Percentiles rank a stretch among this genome's conserved stretches.
These are phyloP conservation scores for Nowickia ferox DNA, from an alignment of 2,888 invertebrate species.

Conservation along the genomic window DNA sequence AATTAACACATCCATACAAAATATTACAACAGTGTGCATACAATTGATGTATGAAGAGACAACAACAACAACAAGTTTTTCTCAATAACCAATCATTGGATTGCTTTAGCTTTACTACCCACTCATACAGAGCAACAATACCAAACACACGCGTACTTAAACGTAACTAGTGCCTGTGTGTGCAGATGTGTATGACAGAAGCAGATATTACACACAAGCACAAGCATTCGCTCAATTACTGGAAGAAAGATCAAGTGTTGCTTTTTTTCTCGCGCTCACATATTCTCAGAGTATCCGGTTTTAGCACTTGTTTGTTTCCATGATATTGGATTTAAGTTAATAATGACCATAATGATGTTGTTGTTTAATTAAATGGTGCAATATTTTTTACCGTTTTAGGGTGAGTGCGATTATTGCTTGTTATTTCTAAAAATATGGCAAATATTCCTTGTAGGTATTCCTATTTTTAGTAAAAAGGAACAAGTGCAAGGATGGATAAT, in stretches of 20 bases:
- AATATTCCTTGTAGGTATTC: background rate
- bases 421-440: conserved; percentile 12
- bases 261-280: conserved; percentile 4
- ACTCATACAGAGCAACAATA: conserved; percentile 5
- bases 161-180: background rate
- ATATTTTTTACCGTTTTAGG: conserved; percentile 18
- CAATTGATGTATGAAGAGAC: background rate
- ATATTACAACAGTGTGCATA: conserved; percentile 3
- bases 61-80: conserved; percentile 24
- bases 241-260: conserved; percentile 38
- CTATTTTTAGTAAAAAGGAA: no score
- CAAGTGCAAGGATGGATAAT: no score
- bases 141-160: conserved; percentile 12
- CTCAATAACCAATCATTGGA: conserved; percentile 63
- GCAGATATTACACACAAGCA: background rate
- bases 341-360: conserved; percentile 22
- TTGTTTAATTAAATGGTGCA: conserved; percentile 60
- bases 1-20: background rate
- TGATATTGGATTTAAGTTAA: conserved; percentile 26
- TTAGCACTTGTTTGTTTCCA: conserved; percentile 7
- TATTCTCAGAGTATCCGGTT: conserved; percentile 44
- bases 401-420: conserved; percentile 11
- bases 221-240: conserved; percentile 14
- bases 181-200: background rate
- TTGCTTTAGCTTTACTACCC: conserved; percentile 57